Base-by-base conservation (phyloP, 2,888 invertebrate species). In the Epicampocera succincta region DNA sequence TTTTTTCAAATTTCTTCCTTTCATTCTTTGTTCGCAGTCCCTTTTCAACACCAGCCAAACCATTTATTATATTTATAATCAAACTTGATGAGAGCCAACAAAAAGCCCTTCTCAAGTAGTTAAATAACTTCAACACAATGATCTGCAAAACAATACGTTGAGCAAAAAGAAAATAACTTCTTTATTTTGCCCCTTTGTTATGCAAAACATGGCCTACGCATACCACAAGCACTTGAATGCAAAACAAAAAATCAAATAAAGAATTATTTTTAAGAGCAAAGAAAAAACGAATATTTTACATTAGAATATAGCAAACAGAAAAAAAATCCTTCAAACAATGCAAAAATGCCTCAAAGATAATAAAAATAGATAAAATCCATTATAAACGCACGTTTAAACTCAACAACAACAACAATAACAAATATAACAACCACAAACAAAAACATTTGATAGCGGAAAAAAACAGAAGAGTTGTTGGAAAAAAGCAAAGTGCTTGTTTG, bases 371-470 rank as follows among this genome's bases (percentile, higher is more conserved):
- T 78, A 82, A 78, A 82, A 82, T 82, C 78, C 78, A 82, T 82
- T 82, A 78, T 82, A 82, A 82, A 82, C 78, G 78, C 82, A 82
- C 82, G 82, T 82, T 74, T 82, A 78, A 82, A 78, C 82, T 82
- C 66, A 71, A 61, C 19, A 80, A 66, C 29, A 75, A 50, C 21
- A 65, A 58, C 5, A 13, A 44, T 1, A 5, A 54, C 25, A 54
- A n/a, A n/a, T n/a, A 15, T 33, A 29, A 48, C 48, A 54, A 19
- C 33, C 48, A 12, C 69, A 56, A 56, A 71, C 29, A 68, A 60
- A 66, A 54, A 29, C 61, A 50, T 38, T 73, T 68, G 61, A 72
- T 68, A 29, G 19, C 44, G 29, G 44, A 11, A 46, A 54, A 66
- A 75, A 48, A 42, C 8, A 63, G 11, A 3, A 52, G 52, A 68